Percentiles rank a stretch among this genome's conserved stretches.
Evolutionary conservation across 2,888 invertebrate species (phyloP).

Genomic region (Eristalinus sepulchralis): DNA sequence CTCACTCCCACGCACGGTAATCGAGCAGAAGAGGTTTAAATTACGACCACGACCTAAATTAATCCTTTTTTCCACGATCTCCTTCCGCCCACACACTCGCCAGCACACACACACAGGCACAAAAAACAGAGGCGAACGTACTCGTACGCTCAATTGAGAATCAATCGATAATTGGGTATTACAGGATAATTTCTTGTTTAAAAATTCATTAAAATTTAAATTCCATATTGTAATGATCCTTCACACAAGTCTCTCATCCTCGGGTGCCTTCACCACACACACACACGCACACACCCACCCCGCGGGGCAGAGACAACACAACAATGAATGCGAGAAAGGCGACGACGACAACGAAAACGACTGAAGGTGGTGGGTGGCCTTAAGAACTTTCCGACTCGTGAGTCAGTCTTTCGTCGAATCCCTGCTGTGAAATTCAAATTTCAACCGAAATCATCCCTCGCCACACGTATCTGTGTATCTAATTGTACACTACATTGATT

Average conservation of each 20-base stretch:
- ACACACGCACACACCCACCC: neutral
- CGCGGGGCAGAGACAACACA: neutral
- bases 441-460: neutral
- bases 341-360: neutral
- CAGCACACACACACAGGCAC: neutral
- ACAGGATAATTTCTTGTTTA: slow-evolving; percentile 5
- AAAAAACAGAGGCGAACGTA: neutral
- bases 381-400: neutral
- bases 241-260: neutral
- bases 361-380: neutral
- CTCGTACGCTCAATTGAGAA: neutral
- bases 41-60: neutral
- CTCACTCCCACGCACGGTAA: neutral
- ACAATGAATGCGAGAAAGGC: neutral
- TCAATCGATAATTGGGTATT: slow-evolving; percentile 22
- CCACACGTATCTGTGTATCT: slow-evolving; percentile 6
- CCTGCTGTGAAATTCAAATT: neutral
- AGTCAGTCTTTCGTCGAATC: neutral
- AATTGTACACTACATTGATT: slow-evolving; percentile 39
- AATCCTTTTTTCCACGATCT: neutral
- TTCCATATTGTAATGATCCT: slow-evolving; percentile 7
- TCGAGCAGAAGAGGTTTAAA: neutral
- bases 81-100: neutral
- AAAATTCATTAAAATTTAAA: slow-evolving; percentile 35
- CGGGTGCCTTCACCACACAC: neutral